phyloP scores from a whole-genome alignment of 1,140 invertebrate genomes.

The Bombus terrestris region DNA sequence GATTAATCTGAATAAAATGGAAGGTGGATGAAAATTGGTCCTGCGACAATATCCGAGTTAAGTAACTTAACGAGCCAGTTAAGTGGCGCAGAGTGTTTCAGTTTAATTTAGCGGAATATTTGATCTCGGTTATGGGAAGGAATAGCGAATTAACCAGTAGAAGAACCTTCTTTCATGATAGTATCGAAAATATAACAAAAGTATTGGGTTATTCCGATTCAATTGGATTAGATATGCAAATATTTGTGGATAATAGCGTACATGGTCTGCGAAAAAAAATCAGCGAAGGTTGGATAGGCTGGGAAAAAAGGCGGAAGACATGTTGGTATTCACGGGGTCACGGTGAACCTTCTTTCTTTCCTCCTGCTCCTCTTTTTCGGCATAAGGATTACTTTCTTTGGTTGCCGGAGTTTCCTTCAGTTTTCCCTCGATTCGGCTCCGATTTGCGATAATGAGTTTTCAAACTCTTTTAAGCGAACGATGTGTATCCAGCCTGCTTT shows the following conservation, averaged over 20 bases:
- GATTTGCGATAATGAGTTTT: conserved; percentile 46
- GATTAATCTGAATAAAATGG: too few species aligned
- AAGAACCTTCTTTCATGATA: too few species aligned
- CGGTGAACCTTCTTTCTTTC: not conserved
- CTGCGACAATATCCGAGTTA: too few species aligned
- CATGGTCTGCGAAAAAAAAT: not conserved
- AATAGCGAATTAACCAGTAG: too few species aligned
- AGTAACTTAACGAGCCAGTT: too few species aligned
- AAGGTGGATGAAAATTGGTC: too few species aligned
- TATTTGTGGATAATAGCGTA: not conserved
- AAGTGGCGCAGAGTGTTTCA: too few species aligned
- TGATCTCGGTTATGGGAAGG: too few species aligned
- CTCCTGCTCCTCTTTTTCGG: not conserved
- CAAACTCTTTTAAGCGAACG: conserved; percentile 33
- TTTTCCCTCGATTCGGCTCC: conserved; percentile 1
- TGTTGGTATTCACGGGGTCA: conserved; percentile 28
- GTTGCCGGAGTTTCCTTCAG: not conserved
- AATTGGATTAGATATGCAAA: not conserved
- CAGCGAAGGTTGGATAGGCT: not conserved
- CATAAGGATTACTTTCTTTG: not conserved
- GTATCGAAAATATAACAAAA: too few species aligned
- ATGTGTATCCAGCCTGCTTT: not conserved
- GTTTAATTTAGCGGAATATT: too few species aligned
- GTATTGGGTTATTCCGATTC: not conserved
- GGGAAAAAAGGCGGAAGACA: not conserved